Evolutionary conservation across 1,140 invertebrate genomes (phyloP), one percentile per base, ranked within the genome.

Genomic region (Agrypnia vestita): DNA sequence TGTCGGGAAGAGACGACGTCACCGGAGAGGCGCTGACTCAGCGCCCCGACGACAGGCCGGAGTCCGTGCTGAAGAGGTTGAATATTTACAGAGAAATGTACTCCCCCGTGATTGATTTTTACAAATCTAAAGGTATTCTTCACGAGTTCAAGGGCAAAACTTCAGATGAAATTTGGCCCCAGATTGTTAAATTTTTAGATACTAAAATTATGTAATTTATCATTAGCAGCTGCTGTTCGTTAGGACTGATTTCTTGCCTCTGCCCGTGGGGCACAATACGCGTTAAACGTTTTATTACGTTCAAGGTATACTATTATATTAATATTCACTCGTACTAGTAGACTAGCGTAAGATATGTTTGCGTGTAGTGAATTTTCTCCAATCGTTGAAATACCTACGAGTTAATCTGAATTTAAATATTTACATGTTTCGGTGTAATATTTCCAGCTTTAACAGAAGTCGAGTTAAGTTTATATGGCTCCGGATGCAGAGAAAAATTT

Each of bases 21-120:
- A 99, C 97, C 44, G 97, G 97, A 3, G 97, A 99, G 86, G 89
- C 91, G 67, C 88, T 98, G 56, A 91, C 94, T 0, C 97, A 99
- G 87, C 89, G 98, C 79, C 93, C 95, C 3, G 98, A 99, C 89
- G 98, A 99, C 86, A 96, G 95, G 84, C 95, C 94, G 7, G 96
- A 97, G 83, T 93, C 96, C 59, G 96, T 99, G 0, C 86, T 89
- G 56, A 93, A 94, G 83, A 91, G 97, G 78, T 87, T 99, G 10
- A 88, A 96, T 79, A 92, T 94, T 15, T 99, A 98, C 88, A 91
- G 94, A 17, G 87, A 90, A 71, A 90, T 93, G 6, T 97, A 96
- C 46, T 89, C 92, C 62, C 97, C 97, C 0, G 94, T 99, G 0
- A 90, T 98, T 53, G 91, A 95, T 7, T 98, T 94, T 90, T 99